Evolutionary conservation across 2,113 vertebrate species (phyloP).

Genomic region (Daboia siamensis): DNA sequence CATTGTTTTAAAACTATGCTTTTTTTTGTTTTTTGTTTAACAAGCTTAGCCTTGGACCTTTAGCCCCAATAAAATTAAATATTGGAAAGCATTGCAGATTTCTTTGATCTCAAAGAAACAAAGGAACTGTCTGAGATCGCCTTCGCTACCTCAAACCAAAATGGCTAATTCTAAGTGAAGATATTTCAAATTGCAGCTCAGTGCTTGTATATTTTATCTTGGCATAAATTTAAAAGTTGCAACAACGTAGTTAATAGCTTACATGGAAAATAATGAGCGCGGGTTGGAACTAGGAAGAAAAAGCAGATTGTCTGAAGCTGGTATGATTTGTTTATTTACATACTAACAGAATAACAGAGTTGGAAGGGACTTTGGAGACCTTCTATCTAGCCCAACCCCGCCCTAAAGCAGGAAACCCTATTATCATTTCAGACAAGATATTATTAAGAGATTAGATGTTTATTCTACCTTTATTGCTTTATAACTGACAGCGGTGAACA

Average conservation of each 20-base stretch:
- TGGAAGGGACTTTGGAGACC: too few relatives aligned
- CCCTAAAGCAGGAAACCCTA: too few relatives aligned
- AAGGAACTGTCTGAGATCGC: not conserved
- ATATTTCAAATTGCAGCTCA: not conserved
- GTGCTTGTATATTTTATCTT: too few relatives aligned
- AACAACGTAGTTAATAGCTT: conserved; percentile 9
- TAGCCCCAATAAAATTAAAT: not conserved
- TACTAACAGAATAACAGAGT: too few relatives aligned
- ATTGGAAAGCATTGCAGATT: conserved; percentile 8
- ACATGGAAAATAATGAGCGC: not conserved
- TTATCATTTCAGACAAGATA: too few relatives aligned
- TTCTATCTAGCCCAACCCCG: too few relatives aligned
- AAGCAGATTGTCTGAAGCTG: not conserved
- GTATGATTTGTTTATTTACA: not conserved
- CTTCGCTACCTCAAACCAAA: conserved; percentile 18
- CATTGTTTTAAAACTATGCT: conserved; percentile 25
- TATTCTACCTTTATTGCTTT: too few relatives aligned
- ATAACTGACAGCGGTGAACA: too few relatives aligned
- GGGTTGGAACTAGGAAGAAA: not conserved
- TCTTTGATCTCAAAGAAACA: not conserved
- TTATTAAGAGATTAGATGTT: too few relatives aligned
- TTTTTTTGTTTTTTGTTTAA: not conserved
- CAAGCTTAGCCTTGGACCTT: not conserved
- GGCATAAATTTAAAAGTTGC: not conserved
- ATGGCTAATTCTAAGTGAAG: not conserved